These are phyloP conservation scores for Polypterus senegalus DNA, from an alignment of 2,113 vertebrate genomes.

Conservation along the genomic window DNA sequence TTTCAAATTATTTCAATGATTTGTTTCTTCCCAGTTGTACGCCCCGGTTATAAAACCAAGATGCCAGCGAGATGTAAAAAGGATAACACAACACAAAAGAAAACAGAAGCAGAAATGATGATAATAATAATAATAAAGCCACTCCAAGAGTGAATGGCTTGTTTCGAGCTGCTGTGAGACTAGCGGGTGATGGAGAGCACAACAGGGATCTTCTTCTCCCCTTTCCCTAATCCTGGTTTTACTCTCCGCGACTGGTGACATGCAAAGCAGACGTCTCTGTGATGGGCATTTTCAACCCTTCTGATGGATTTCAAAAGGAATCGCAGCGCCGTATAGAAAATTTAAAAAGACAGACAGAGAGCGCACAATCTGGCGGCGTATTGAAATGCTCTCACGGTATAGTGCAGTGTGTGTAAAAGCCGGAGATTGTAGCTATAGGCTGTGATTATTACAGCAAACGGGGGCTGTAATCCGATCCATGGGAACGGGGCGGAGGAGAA, in stretches of 20 bases:
- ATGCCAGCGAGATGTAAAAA: not conserved
- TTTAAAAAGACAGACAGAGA: not conserved
- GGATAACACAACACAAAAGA: not conserved
- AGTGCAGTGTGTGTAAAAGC: not conserved
- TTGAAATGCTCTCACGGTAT: slow-evolving; percentile 3
- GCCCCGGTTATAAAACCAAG: slow-evolving; percentile 7
- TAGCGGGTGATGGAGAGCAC: slow-evolving; percentile 16
- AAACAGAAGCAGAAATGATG: not conserved
- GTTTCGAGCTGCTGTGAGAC: slow-evolving; percentile 12
- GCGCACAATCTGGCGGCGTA: slow-evolving; percentile 4
- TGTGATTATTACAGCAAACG: slow-evolving; percentile 29
- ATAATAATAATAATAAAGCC: not conserved
- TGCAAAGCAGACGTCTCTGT: slow-evolving; percentile 17
- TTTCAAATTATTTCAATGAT: not conserved
- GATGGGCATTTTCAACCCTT: slow-evolving; percentile 22
- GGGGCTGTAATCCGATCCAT: slow-evolving; percentile 44
- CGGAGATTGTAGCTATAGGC: slow-evolving; percentile 22
- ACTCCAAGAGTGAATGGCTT: not conserved
- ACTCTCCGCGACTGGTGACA: slow-evolving; percentile 23
- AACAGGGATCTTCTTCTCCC: slow-evolving; percentile 14
- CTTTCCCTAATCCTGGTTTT: slow-evolving; percentile 23
- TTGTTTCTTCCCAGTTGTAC: slow-evolving; percentile 1
- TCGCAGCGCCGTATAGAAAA: slow-evolving; percentile 3
- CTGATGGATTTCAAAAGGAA: slow-evolving; percentile 8
- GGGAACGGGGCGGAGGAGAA: slow-evolving; percentile 41